Evolutionary conservation across 2,888 invertebrate species (phyloP).

Genomic region (Nephrotoma flavescens): DNA sequence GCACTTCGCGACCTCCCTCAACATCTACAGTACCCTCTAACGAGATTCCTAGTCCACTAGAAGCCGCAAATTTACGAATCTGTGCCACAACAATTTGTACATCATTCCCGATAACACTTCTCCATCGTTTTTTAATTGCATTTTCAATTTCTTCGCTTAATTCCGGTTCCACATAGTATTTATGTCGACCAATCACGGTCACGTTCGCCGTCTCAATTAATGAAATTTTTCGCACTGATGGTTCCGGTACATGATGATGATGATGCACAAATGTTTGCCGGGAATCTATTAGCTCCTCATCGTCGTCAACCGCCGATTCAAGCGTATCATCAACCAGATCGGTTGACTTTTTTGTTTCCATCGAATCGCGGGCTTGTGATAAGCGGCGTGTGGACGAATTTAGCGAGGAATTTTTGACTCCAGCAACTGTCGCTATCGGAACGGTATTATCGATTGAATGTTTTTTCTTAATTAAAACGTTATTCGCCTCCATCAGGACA

Average conservation of each 20-base stretch:
- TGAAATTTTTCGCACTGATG: conserved; percentile 1
- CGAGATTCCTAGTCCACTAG: conserved; percentile 92
- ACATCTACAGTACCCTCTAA: conserved; percentile 98
- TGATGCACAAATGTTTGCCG: background rate
- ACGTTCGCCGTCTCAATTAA: background rate
- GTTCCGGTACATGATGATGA: background rate
- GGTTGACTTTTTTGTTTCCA: conserved; percentile 20
- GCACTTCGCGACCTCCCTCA: conserved; percentile 88
- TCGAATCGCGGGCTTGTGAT: conserved; percentile 25
- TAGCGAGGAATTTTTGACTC: background rate
- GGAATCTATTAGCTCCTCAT: conserved; percentile 8
- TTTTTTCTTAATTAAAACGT: conserved; percentile 2
- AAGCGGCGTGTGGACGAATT: conserved; percentile 11
- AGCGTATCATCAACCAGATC: conserved; percentile 4
- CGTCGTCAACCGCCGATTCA: conserved; percentile 11
- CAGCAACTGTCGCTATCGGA: background rate
- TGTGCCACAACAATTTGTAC: conserved; percentile 68
- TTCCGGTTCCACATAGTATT: conserved; percentile 29
- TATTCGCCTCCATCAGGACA: background rate
- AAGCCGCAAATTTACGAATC: conserved; percentile 70
- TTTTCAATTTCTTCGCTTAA: conserved; percentile 60
- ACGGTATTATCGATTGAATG: conserved; percentile 3
- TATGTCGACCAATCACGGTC: conserved; percentile 20
- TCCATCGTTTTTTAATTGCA: conserved; percentile 68
- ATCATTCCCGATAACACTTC: conserved; percentile 59